phyloP scores from a whole-genome alignment of 2,797 vertebrate genomes.

The Gephyroberyx darwinii region DNA sequence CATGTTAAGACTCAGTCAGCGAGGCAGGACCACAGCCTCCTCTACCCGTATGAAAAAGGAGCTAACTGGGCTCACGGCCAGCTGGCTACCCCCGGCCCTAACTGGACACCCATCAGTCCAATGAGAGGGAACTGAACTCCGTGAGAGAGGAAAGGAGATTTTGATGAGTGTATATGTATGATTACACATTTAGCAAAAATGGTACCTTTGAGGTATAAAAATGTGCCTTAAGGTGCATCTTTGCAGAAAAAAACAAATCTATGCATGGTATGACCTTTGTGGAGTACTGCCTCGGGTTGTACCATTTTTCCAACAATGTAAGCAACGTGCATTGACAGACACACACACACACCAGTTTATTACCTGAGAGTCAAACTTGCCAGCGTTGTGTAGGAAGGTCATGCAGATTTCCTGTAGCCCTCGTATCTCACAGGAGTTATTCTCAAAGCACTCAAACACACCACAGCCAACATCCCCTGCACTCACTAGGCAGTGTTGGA shows the following conservation, averaged over 20 bases:
- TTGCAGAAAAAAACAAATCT: slow-evolving; percentile 24
- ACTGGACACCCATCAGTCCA: slow-evolving; percentile 61
- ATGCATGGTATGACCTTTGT: slow-evolving; percentile 28
- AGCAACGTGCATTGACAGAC: slow-evolving; percentile 25
- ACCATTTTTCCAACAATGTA: slow-evolving; percentile 28
- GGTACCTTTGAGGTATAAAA: slow-evolving; percentile 18
- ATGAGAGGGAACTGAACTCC: slow-evolving; percentile 54
- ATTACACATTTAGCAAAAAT: slow-evolving; percentile 37
- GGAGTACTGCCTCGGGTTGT: slow-evolving; percentile 47
- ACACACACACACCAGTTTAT: slow-evolving; percentile 58
- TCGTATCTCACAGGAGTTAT: slow-evolving; percentile 98
- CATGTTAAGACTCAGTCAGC: slow-evolving; percentile 63
- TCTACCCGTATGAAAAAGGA: slow-evolving; percentile 73
- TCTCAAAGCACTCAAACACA: slow-evolving; percentile 99
- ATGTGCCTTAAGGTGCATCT: not conserved
- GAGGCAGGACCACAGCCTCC: slow-evolving; percentile 61
- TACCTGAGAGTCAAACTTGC: slow-evolving; percentile 99
- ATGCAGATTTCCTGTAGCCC: slow-evolving; percentile 99
- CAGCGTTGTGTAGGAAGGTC: slow-evolving; percentile 99
- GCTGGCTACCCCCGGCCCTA: slow-evolving; percentile 61
- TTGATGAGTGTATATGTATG: slow-evolving; percentile 27
- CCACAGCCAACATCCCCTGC: slow-evolving; percentile 98
- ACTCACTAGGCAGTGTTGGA: slow-evolving; percentile 97
- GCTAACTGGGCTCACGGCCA: slow-evolving; percentile 69
- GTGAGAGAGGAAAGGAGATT: slow-evolving; percentile 59